phyloP scores from a whole-genome alignment of 1,140 invertebrate genomes.

The Neodiprion virginianus region DNA sequence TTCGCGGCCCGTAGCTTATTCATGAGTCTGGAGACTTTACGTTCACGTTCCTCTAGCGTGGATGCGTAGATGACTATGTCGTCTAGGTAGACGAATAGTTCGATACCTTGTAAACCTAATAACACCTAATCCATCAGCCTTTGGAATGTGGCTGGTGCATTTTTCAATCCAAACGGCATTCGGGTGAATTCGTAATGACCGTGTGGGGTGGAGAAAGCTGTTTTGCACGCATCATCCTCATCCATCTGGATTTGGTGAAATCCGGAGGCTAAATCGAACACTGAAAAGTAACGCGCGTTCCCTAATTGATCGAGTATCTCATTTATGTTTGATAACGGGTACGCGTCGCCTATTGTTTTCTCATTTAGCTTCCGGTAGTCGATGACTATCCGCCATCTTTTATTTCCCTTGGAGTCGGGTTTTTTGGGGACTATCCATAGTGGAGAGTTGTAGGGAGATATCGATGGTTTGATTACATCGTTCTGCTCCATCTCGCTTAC shows the following conservation, averaged over 20 bases:
- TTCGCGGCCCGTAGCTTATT: slow-evolving; percentile 34
- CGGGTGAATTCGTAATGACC: slow-evolving; percentile 47
- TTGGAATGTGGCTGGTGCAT: slow-evolving; percentile 47
- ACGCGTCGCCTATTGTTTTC: slow-evolving; percentile 54
- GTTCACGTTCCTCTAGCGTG: slow-evolving; percentile 44
- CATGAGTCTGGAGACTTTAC: slow-evolving; percentile 44
- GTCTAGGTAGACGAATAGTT: slow-evolving; percentile 53
- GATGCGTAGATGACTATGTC: slow-evolving; percentile 51
- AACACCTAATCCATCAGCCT: slow-evolving; percentile 49
- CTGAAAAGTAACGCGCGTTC: slow-evolving; percentile 45
- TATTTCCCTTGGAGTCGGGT: slow-evolving; percentile 32
- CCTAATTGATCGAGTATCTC: slow-evolving; percentile 50
- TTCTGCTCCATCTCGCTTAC: too few relatives aligned
- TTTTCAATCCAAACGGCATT: slow-evolving; percentile 51
- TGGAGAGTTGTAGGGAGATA: slow-evolving; percentile 28
- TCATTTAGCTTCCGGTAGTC: slow-evolving; percentile 53
- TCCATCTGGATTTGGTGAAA: slow-evolving; percentile 60
- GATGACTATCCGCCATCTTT: slow-evolving; percentile 35
- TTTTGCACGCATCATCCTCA: slow-evolving; percentile 49
- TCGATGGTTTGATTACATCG: slow-evolving; percentile 27
- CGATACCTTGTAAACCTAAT: slow-evolving; percentile 38
- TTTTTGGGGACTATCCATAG: slow-evolving; percentile 36
- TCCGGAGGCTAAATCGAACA: slow-evolving; percentile 57
- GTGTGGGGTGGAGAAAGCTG: slow-evolving; percentile 46
- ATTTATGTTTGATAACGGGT: slow-evolving; percentile 62